phyloP scores from a whole-genome alignment of 2,113 vertebrate species.

The Acinonyx jubatus region DNA sequence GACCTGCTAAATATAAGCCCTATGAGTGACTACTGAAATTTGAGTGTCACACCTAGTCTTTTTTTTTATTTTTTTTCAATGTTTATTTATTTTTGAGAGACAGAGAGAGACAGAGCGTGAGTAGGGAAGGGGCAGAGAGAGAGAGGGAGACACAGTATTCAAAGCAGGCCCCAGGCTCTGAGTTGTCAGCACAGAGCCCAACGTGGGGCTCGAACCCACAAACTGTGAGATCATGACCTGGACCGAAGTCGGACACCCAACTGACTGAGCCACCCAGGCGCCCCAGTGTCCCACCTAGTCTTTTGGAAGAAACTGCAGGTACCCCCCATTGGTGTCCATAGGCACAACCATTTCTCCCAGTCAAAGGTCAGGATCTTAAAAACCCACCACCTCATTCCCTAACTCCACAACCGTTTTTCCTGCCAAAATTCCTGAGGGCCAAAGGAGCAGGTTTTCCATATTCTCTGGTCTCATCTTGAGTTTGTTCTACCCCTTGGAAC shows the following conservation, averaged over 20 bases:
- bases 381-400: background rate
- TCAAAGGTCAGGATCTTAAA: background rate
- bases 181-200: no score
- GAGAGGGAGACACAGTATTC: no score
- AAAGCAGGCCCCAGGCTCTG: no score
- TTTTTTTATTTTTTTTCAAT: no score
- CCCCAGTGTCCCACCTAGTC: background rate
- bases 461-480: background rate
- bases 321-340: background rate
- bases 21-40: background rate
- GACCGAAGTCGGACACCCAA: no score
- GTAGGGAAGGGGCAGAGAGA: no score
- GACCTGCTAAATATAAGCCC: background rate
- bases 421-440: background rate
- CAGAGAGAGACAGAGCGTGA: no score
- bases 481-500: background rate
- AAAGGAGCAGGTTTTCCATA: background rate
- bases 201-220: no score
- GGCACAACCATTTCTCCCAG: background rate
- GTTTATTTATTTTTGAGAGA: no score
- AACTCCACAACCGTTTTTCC: background rate
- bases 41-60: background rate
- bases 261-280: no score
- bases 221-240: no score
- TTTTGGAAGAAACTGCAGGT: background rate